These are phyloP conservation scores for Oreonectes daqikongensis DNA, from an alignment of 2,797 vertebrate genomes.

Conservation along the genomic window DNA sequence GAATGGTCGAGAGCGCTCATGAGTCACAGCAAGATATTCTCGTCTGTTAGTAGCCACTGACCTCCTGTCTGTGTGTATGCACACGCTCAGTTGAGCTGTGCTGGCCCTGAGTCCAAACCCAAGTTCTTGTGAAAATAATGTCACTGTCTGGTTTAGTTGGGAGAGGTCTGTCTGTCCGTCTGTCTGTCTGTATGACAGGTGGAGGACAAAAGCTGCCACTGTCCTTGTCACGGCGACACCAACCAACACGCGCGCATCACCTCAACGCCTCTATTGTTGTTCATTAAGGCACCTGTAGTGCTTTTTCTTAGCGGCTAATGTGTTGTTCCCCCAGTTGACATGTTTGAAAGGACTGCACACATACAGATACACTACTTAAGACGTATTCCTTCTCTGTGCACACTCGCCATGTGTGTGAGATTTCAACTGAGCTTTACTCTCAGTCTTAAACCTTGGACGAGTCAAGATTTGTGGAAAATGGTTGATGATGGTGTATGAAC, in stretches of 20 bases:
- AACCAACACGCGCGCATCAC: neutral
- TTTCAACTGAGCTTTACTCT: neutral
- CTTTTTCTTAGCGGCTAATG: neutral
- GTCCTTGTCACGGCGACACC: neutral
- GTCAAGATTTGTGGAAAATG: too few species aligned
- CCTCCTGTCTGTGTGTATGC: neutral
- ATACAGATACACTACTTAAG: constrained; percentile 47
- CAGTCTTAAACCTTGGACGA: neutral
- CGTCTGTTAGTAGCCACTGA: neutral
- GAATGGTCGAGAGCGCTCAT: neutral
- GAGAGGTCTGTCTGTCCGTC: neutral
- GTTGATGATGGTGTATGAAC: constrained; percentile 22
- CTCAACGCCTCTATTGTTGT: neutral
- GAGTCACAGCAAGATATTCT: neutral
- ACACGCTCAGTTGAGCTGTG: neutral
- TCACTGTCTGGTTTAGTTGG: neutral
- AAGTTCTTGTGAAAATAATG: neutral
- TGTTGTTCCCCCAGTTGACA: neutral
- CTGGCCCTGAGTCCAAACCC: neutral
- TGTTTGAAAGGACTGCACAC: constrained; percentile 39
- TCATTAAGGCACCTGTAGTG: constrained; percentile 4
- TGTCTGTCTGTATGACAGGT: neutral
- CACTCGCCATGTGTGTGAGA: neutral
- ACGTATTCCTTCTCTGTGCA: constrained; percentile 18
- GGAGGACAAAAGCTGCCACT: neutral